Conservation (phyloP, 2,113 vertebrate genomes). For the Ailuropoda melanoleuca region DNA sequence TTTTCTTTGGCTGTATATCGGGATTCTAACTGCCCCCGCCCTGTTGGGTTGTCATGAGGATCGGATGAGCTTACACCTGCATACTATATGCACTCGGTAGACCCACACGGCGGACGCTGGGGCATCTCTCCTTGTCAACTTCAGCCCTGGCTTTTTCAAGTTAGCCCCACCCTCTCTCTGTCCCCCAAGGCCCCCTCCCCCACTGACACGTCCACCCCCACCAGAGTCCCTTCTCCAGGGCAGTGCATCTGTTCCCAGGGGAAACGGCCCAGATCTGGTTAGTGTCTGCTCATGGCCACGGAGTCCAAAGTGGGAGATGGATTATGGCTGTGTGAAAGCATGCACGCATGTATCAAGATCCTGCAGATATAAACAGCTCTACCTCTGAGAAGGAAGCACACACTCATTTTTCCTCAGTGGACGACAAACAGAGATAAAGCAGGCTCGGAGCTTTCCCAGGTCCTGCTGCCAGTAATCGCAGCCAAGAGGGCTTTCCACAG, state of each 20-base stretch:
- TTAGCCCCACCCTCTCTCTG: background rate
- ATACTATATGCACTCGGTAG: too few species aligned
- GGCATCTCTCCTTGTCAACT: background rate
- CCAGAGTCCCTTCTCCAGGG: background rate
- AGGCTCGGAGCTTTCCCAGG: conserved; percentile 49
- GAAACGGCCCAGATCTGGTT: conserved; percentile 49
- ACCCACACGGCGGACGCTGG: background rate
- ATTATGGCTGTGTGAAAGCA: conserved; percentile 57
- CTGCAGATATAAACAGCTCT: conserved; percentile 71
- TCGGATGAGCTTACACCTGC: too few species aligned
- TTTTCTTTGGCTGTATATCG: too few species aligned
- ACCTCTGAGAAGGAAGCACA: conserved; percentile 67
- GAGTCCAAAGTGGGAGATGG: conserved; percentile 13
- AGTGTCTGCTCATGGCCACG: conserved; percentile 40
- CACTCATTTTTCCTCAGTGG: conserved; percentile 69
- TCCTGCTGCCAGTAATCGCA: conserved; percentile 37
- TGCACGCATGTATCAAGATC: conserved; percentile 40
- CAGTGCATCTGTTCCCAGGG: conserved; percentile 35
- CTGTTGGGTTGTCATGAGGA: too few species aligned
- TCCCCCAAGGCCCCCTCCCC: background rate
- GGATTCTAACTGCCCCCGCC: too few species aligned
- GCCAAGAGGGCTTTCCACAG: conserved; percentile 27
- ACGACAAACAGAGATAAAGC: conserved; percentile 75
- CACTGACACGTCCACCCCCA: background rate
- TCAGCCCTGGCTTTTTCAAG: background rate